These are phyloP conservation scores for Lutjanus campechanus DNA, from an alignment of 2,797 vertebrate genomes.

Conservation along the genomic window DNA sequence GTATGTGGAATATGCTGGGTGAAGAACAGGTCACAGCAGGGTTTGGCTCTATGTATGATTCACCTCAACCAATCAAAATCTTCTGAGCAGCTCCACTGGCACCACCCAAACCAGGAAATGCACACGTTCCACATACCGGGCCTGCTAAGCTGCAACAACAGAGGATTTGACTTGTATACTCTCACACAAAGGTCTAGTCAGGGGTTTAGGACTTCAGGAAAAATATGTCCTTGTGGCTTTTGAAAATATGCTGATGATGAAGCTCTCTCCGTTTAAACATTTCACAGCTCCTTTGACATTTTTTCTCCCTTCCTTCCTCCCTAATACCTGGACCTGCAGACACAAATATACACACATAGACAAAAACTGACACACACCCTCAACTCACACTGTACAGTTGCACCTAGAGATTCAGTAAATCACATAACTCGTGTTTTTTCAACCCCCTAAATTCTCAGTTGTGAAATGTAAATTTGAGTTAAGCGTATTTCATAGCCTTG, in stretches of 20 bases:
- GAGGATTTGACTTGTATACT: conserved; percentile 55
- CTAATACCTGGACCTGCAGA: conserved; percentile 2
- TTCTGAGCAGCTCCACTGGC: conserved; percentile 21
- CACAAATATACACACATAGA: conserved; percentile 16
- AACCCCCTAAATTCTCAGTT: neutral
- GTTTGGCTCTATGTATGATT: conserved; percentile 50
- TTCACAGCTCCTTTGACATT: conserved; percentile 24
- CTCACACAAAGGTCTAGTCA: conserved; percentile 65
- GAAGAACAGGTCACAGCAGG: conserved; percentile 68
- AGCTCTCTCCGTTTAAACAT: conserved; percentile 41
- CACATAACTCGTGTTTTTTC: neutral
- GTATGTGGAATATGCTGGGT: conserved; percentile 72
- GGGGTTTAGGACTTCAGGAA: conserved; percentile 39
- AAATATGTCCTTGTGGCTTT: conserved; percentile 45
- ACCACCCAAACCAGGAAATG: conserved; percentile 69
- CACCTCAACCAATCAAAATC: conserved; percentile 56
- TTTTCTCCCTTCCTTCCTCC: neutral
- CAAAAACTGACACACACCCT: conserved; percentile 6
- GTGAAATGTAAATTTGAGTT: neutral
- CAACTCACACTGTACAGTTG: neutral
- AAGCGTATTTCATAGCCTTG: neutral
- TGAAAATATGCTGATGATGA: conserved; percentile 56
- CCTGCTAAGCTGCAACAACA: conserved; percentile 61
- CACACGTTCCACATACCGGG: conserved; percentile 52
- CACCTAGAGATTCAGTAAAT: neutral